phyloP scores from a whole-genome alignment of 2,888 invertebrate species.

The Netelia melanura region DNA sequence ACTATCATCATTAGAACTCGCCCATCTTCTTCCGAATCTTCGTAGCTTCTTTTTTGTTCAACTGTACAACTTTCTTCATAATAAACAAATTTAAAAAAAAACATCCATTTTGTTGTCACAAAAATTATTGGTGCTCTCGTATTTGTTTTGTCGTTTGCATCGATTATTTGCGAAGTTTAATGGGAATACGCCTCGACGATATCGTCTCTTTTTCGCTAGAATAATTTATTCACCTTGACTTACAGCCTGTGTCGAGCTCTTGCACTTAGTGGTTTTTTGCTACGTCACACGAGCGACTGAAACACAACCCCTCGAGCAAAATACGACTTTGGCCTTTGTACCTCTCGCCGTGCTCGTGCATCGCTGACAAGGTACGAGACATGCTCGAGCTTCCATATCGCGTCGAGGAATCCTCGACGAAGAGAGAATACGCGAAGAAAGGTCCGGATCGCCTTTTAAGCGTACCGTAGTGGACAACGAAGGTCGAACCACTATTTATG shows the following conservation, averaged over 20 bases:
- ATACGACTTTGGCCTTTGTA: conserved; percentile 18
- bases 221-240: not conserved
- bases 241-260: not conserved
- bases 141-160: conserved; percentile 4
- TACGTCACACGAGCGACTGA: not conserved
- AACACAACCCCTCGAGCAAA: conserved; percentile 16
- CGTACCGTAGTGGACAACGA: conserved; percentile 35
- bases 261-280: not conserved
- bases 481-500: conserved; percentile 52
- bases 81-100: conserved; percentile 51
- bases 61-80: conserved; percentile 12
- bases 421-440: conserved; percentile 30
- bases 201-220: too few species aligned
- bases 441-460: conserved; percentile 52
- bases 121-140: not conserved
- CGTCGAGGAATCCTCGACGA: conserved; percentile 7
- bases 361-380: conserved; percentile 13
- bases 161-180: not conserved
- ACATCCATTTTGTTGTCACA: conserved; percentile 33
- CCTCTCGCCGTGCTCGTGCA: not conserved
- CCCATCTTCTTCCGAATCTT: conserved; percentile 67
- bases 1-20: conserved; percentile 65
- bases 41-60: conserved; percentile 86
- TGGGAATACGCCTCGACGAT: too few species aligned
- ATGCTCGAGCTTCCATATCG: conserved; percentile 16